Base-by-base conservation (phyloP, 2,888 invertebrate genomes). In the Steinernema scapterisci region DNA sequence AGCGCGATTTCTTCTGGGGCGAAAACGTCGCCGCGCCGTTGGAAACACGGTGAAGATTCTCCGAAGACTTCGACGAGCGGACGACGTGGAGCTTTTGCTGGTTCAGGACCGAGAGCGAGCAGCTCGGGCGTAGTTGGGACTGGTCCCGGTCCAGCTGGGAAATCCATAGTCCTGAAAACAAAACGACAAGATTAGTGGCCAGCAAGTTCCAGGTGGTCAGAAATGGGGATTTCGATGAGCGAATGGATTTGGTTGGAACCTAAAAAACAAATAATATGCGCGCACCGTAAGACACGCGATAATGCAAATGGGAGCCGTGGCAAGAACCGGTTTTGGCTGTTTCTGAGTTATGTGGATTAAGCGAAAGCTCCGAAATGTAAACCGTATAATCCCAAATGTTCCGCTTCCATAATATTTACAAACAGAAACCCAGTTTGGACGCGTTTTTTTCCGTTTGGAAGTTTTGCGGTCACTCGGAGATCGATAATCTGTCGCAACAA, bases 91-190 rank as follows among this genome's bases (percentile, higher is more conserved):
- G 75, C 52, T 74, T 75, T 56, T 82, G 82, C 44, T 83, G 81
- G 51, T 79, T 83, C 44, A 81, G 78, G 21, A 73, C 70, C 38
- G 86, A 84, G 43, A 86, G 77, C 23, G 85, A 86, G 51, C 83
- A 81, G 19, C 81, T 81, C 27, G 83, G 83, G 52, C 85, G 76
- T 7, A 83, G 73, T 25, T 71, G 72, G 13, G 31, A 72, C 44
- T 78, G 72, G 25, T 78, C 74, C 54, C 84, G 82, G n/a, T 85
- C 85, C 72, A 82, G 72, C 11, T 84, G 83, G 31, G 27, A 31
- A 27, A 85, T 75, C 82, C 82, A 83, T 43, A 76, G 72, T 11
- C 83, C 83, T 83, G 71, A 56, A 78, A 76, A n/a, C 6, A 38
- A 38, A 38, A 38, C 38, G 3, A 9, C 38, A 38, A 9, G 9